Evolutionary conservation across 2,113 vertebrate species (phyloP).

Genomic region (Procavia capensis): DNA sequence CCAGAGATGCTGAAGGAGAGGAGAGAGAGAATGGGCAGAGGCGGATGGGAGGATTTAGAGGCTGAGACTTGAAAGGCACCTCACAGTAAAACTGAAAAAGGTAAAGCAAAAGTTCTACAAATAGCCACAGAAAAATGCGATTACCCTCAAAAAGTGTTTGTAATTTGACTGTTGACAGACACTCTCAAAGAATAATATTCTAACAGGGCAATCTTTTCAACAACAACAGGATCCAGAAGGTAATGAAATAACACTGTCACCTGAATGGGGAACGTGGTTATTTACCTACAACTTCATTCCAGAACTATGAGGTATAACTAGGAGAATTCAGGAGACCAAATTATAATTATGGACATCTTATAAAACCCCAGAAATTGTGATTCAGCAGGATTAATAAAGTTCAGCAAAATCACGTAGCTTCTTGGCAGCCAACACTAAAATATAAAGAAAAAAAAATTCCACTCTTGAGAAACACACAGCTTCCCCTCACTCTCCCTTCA

Average conservation of each 20-base stretch:
- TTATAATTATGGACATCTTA: background rate
- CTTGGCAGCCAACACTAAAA: background rate
- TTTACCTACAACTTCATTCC: background rate
- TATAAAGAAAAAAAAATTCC: slow-evolving; percentile 36
- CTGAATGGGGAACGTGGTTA: background rate
- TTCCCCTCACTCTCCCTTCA: background rate
- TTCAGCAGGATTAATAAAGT: background rate
- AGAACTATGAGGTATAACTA: background rate
- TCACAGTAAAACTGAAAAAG: background rate
- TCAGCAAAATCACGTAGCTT: background rate
- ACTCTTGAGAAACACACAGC: background rate
- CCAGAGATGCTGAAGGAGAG: background rate
- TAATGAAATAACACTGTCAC: background rate
- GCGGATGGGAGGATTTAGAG: background rate
- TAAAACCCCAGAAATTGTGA: background rate
- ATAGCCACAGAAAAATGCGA: background rate
- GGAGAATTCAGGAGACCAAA: slow-evolving; percentile 14
- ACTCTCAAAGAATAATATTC: background rate
- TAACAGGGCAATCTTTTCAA: background rate
- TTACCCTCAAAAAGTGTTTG: background rate
- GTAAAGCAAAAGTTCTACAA: background rate
- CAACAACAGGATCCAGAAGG: background rate
- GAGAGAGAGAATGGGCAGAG: background rate
- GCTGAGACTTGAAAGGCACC: background rate
- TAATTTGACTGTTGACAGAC: background rate